These are phyloP conservation scores for Lipotes vexillifer DNA, from an alignment of 2,113 vertebrate species.

Conservation along the genomic window DNA sequence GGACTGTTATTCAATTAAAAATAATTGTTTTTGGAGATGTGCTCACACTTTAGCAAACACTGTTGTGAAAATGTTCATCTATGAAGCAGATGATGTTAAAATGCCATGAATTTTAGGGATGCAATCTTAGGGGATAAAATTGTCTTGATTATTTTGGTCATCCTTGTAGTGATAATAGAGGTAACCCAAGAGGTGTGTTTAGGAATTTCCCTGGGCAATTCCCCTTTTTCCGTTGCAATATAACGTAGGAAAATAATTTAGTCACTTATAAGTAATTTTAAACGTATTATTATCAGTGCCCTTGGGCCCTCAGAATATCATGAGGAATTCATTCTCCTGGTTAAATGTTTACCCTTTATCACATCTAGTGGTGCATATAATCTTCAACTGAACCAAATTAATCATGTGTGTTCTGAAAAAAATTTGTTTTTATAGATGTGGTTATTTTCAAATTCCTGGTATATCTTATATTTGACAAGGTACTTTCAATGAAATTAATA, in stretches of 20 bases:
- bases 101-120: neutral
- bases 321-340: neutral
- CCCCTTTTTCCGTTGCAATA: neutral
- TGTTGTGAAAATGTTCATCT: neutral
- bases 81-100: neutral
- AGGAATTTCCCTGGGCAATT: neutral
- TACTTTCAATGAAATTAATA: neutral
- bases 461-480: neutral
- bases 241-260: neutral
- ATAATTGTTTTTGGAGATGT: neutral
- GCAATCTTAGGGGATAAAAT: neutral
- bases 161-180: neutral
- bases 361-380: neutral
- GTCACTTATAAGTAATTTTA: neutral
- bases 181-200: neutral
- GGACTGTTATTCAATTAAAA: neutral
- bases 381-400: neutral
- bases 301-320: neutral
- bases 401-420: neutral
- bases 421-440: neutral
- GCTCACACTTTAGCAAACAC: neutral
- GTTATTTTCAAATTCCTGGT: neutral
- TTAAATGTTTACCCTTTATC: neutral
- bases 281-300: neutral
- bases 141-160: neutral